phyloP scores from a whole-genome alignment of 1,140 invertebrate genomes.

The Micrasema longulum region DNA sequence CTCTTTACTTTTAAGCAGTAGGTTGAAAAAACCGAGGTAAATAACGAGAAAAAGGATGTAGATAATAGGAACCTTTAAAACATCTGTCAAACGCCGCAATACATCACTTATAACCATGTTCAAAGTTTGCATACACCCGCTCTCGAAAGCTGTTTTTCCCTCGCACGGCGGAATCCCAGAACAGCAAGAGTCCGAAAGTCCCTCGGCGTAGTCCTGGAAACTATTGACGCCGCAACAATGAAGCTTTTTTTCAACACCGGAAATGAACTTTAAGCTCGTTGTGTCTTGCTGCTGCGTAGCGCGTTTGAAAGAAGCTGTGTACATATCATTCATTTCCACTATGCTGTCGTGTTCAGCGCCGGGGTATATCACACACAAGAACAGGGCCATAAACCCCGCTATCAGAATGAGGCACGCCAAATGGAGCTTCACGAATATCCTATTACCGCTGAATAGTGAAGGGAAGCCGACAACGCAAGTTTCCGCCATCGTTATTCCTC shows the following conservation, averaged over 20 bases:
- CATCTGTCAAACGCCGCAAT: no score
- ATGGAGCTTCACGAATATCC: neutral
- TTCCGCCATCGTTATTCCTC: neutral
- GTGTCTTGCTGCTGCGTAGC: neutral
- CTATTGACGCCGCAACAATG: constrained; percentile 1
- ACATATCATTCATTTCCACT: neutral
- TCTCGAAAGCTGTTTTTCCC: neutral
- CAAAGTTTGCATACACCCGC: neutral
- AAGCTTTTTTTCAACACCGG: neutral
- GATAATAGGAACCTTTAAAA: no score
- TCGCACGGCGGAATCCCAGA: neutral
- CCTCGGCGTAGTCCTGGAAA: neutral
- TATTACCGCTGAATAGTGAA: neutral
- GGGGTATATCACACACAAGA: neutral
- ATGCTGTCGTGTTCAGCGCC: neutral
- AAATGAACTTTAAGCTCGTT: neutral
- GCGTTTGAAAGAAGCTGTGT: neutral
- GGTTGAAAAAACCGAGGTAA: no score
- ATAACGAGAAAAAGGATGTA: no score
- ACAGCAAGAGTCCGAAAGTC: neutral
- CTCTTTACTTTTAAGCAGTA: no score
- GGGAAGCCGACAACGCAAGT: neutral
- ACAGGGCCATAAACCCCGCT: neutral
- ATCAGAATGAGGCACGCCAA: neutral
- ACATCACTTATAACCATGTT: neutral